Percentiles rank a stretch among this genome's conserved stretches.
These are phyloP conservation scores for Vesta saturnalis DNA, from an alignment of 2,888 invertebrate species.

Conservation along the genomic window DNA sequence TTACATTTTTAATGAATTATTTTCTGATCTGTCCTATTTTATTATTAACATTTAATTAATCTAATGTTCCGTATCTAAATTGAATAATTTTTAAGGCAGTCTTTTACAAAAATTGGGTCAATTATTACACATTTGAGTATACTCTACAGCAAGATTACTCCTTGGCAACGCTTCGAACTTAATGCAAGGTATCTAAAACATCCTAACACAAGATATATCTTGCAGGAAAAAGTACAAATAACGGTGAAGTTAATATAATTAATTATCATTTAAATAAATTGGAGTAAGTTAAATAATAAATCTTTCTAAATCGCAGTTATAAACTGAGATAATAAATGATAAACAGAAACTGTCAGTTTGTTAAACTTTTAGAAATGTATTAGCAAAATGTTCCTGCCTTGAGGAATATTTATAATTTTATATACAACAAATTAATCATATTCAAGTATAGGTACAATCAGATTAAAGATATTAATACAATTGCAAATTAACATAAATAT, in stretches of 20 bases:
- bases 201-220: background rate
- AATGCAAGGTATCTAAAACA: background rate
- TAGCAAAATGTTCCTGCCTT: background rate
- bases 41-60: background rate
- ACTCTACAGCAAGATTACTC: background rate
- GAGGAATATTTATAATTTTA: background rate
- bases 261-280: conserved; percentile 10
- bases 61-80: too few relatives aligned
- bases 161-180: too few relatives aligned
- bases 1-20: background rate
- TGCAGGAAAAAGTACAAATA: background rate
- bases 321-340: conserved; percentile 18
- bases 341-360: conserved; percentile 14
- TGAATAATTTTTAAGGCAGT: background rate
- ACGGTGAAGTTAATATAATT: background rate
- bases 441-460: background rate
- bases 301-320: conserved; percentile 9
- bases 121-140: background rate
- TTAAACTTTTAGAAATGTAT: conserved; percentile 17
- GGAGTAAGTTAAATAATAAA: conserved; percentile 12
- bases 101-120: background rate
- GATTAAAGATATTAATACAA: background rate
- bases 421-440: too few relatives aligned
- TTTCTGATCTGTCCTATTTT: background rate
- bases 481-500: background rate